Conservation (phyloP, 1,140 invertebrate species). For the Brachionus paranguensis region DNA sequence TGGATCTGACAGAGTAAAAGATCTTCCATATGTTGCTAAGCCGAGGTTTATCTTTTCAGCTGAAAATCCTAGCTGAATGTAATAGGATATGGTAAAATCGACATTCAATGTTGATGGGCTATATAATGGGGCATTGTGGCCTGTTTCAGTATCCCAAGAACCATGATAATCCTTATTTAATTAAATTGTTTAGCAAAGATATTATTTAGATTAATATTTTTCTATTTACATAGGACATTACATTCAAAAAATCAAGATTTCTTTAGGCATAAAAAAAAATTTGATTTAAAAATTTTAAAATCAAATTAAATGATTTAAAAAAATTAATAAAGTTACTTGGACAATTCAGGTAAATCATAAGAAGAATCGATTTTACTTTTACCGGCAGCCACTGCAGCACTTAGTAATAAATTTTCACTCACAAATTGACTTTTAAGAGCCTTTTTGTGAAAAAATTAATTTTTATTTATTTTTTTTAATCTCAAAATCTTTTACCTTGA, state of each 20-base stretch:
- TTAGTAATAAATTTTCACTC: slow-evolving; percentile 43
- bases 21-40: slow-evolving; percentile 80
- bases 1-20: slow-evolving; percentile 70
- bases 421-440: slow-evolving; percentile 3
- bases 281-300: too few relatives aligned
- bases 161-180: slow-evolving; percentile 51
- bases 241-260: slow-evolving; percentile 26
- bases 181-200: too few relatives aligned
- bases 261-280: neutral
- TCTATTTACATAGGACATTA: neutral
- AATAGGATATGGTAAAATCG: slow-evolving; percentile 55
- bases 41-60: slow-evolving; percentile 75
- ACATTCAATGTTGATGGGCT: neutral
- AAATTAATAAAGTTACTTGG: slow-evolving; percentile 57
- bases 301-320: too few relatives aligned
- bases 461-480: too few relatives aligned
- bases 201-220: too few relatives aligned
- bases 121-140: slow-evolving; percentile 27
- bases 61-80: slow-evolving; percentile 75
- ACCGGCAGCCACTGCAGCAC: slow-evolving; percentile 44
- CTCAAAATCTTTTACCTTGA: neutral
- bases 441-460: slow-evolving; percentile 53
- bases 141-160: neutral
- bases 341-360: slow-evolving; percentile 69
- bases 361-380: slow-evolving; percentile 50